Base-by-base conservation (phyloP, 2,888 invertebrate genomes). In the Pandemis corylana region DNA sequence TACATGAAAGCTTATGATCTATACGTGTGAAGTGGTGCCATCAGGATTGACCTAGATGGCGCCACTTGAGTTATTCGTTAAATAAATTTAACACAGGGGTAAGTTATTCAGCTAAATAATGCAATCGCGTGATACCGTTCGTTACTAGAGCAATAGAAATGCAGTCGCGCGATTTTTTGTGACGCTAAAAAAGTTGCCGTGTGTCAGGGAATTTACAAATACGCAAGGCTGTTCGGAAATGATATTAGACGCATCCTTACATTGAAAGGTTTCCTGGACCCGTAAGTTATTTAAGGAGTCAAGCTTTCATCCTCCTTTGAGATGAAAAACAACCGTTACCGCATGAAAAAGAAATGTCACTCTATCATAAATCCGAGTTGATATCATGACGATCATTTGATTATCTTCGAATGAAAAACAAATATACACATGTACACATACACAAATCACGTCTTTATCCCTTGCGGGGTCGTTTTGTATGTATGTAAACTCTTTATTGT, bases 161-260 rank as follows among this genome's bases (percentile, higher is more conserved):
- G 6, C 53, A 7, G n/a, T 13, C 51, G n/a, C 56, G 20, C 56
- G 56, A 56, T 20, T 56, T 3, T n/a, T n/a, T n/a, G 51, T 56
- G 15, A 9, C 20, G 20, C 9, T 1, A 4, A 36, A 9, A 56
- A 56, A 56, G 56, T 56, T 20, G 56, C 20, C 56, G 56, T 56
- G 9, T 20, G 20, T 7, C 20, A 15, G 41, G 46, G 41, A 12
- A 7, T 53, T 41, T 49, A 63, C 46, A 61, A 69, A 59, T 59
- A 62, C 51, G 41, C 2, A 41, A 41, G 51, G 7, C 49, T 42
- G 46, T 20, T 65, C 65, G 69, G 74, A 74, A 74, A 74, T 69
- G 64, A 66, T 59, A 74, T 74, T 74, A 74, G 49, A 65, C 65
- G 65, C 15, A 56, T 71, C 56, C 59, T 42, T 59, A 44, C 15